Base-by-base conservation (phyloP, 2,888 invertebrate genomes). In the Lepidocyrtinus sp. region DNA sequence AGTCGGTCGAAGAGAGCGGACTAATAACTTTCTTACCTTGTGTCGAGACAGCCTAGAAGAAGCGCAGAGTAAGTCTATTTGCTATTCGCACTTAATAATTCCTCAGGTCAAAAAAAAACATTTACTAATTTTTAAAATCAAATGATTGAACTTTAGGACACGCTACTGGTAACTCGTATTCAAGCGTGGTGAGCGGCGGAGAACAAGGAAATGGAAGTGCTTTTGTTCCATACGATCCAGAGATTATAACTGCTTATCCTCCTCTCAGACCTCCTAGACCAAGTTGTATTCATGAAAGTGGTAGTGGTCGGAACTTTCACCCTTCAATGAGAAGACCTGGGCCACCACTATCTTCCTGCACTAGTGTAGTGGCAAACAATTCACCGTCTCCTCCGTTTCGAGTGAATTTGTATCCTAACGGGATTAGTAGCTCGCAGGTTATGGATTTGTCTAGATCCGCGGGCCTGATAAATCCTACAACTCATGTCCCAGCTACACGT, bases 381-480 rank as follows among this genome's bases (percentile, higher is more conserved):
- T 2, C 50, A 50, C 27, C 65, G 1, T 45, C 65, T 25, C 73
- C 78, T n/a, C 22, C 78, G 0, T 78, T 78, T 15, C 22, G 78
- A 50, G 72, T 78, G 2, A 67, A 78, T 24, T 22, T 78, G 2
- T 78, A 67, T 50, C 78, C 78, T 0, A 61, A 46, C 17, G 78
- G 78, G 22, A 78, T 78, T 12, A 73, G 72, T 17, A 78, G 67
- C 19, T 72, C 78, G n/a, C 78, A 78, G 50, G 78, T 78, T 5
- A 78, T 78, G 78, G 78, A 78, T 45, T 59, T 78, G 9, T 78
- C 78, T 1, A 46, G 78, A 15, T 78, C 78, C 22, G 78, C 78
- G 19, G 78, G 78, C 1, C 68, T 78, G 9, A 63, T 78, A n/a
- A n/a, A n/a, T n/a, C n/a, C n/a, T n/a, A n/a, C 50, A 2, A 12